Evolutionary conservation across 2,888 invertebrate species (phyloP), one percentile per base, ranked within the genome.

Genomic region (Clivina fossor): DNA sequence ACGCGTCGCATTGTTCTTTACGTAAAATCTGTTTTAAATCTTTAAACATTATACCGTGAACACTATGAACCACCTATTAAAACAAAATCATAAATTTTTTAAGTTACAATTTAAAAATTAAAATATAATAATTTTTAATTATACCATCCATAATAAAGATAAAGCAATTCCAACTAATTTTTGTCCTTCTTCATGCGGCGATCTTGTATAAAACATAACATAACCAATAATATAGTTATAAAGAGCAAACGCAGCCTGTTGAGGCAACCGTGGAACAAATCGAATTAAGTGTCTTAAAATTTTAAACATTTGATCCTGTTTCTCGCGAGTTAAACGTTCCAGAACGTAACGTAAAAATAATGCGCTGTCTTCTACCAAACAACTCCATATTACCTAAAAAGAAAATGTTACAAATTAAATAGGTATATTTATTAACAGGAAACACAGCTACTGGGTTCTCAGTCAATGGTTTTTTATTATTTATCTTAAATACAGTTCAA

Each of bases 141-240:
- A 73, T 72, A 90, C 95, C 90, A 96, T 93, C 96, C 98, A 98
- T 1, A 98, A 76, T 51, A 99, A 85, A 0, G 96, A 94, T 2
- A 99, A 77, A 0, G 98, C 98, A 13, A 94, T 90, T 4, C 95
- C 94, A 58, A 98, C 93, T 38, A 95, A 83, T 64, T 93, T 89
- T 67, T 96, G 95, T 0, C 95, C 94, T 40, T 93, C 91, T 68
- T 98, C 97, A 67, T 95, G 93, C 0, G 98, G 95, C 8, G 94
- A 90, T 50, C 99, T 80, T 2, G 98, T 97, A 68, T 98, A 98
- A 76, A 97, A 99, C 98, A 99, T 99, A 2, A 99, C 93, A 69
- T 96, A 99, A 1, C 99, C 99, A 64, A 99, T 98, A 65, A 99
- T 90, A 67, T 99, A 98, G 78, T 99, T 99, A 74, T 98, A 97